phyloP scores from a whole-genome alignment of 2,888 invertebrate genomes.

The Caenorhabditis auriculariae region DNA sequence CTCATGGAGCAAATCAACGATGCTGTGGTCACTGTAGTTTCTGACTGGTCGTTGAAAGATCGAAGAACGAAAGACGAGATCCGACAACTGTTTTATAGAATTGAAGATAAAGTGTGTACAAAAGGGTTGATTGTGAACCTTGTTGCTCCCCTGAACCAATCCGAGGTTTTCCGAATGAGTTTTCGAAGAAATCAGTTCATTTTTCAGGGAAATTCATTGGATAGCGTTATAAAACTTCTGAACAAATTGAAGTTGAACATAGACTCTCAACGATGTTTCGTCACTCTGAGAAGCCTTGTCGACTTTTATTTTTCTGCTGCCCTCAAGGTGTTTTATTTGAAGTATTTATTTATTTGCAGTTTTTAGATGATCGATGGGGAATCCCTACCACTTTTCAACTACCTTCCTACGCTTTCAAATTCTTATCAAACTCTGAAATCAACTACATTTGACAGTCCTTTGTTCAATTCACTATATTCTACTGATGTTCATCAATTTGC shows the following conservation, averaged over 20 bases:
- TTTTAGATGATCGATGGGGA: slow-evolving; percentile 22
- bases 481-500: slow-evolving; percentile 45
- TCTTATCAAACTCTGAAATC: slow-evolving; percentile 31
- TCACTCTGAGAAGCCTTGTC: slow-evolving; percentile 27
- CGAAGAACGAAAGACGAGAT: slow-evolving; percentile 14
- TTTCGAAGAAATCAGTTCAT: background rate
- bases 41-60: slow-evolving; percentile 17
- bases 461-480: slow-evolving; percentile 36
- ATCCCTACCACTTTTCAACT: slow-evolving; percentile 21
- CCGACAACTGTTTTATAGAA: slow-evolving; percentile 23
- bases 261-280: slow-evolving; percentile 22
- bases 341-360: background rate
- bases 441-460: slow-evolving; percentile 37
- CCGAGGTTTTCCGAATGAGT: background rate
- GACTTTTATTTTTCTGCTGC: slow-evolving; percentile 41
- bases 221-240: slow-evolving; percentile 24
- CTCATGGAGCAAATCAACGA: slow-evolving; percentile 29
- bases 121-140: slow-evolving; percentile 17
- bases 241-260: slow-evolving; percentile 25
- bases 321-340: slow-evolving; percentile 16
- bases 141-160: slow-evolving; percentile 31
- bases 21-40: slow-evolving; percentile 20
- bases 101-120: slow-evolving; percentile 18
- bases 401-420: slow-evolving; percentile 37
- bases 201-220: slow-evolving; percentile 5